These are phyloP conservation scores for Proisotoma minuta DNA, from an alignment of 2,888 invertebrate genomes.

Conservation along the genomic window DNA sequence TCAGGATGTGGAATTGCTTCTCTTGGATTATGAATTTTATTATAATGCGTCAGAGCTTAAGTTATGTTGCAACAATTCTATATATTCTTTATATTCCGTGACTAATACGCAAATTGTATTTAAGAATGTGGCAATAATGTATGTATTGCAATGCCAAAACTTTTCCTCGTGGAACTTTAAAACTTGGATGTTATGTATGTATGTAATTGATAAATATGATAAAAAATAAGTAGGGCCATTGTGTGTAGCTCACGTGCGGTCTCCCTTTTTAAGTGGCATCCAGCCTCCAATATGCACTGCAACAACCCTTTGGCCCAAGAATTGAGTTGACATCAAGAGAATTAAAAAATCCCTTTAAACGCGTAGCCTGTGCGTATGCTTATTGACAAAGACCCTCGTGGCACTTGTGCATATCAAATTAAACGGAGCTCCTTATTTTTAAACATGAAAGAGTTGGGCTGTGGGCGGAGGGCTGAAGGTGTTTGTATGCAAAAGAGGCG, in stretches of 20 bases:
- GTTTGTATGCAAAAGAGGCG: constrained; percentile 47
- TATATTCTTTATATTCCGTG: not conserved
- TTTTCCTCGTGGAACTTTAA: not conserved
- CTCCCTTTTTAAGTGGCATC: not conserved
- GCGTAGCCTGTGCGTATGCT: constrained; percentile 7
- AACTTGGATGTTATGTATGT: constrained; percentile 5
- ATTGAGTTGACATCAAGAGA: not conserved
- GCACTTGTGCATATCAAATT: constrained; percentile 39
- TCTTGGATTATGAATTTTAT: not conserved
- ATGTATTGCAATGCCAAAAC: not conserved
- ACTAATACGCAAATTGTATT: constrained; percentile 9
- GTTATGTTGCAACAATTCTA: not conserved
- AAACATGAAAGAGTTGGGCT: not conserved
- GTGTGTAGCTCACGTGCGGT: constrained; percentile 7
- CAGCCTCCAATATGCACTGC: not conserved
- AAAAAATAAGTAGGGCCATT: constrained; percentile 5
- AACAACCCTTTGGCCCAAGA: not conserved
- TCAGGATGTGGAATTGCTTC: not conserved
- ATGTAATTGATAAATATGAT: not conserved
- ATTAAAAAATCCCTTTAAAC: constrained; percentile 2
- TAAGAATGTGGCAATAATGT: not conserved
- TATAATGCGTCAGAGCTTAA: not conserved
- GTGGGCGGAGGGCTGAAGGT: not conserved
- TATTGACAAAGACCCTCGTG: constrained; percentile 1
- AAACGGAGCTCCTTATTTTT: constrained; percentile 21